Evolutionary conservation across 1,140 invertebrate species (phyloP), one percentile per base, ranked within the genome.

Genomic region (Contarinia nasturtii): DNA sequence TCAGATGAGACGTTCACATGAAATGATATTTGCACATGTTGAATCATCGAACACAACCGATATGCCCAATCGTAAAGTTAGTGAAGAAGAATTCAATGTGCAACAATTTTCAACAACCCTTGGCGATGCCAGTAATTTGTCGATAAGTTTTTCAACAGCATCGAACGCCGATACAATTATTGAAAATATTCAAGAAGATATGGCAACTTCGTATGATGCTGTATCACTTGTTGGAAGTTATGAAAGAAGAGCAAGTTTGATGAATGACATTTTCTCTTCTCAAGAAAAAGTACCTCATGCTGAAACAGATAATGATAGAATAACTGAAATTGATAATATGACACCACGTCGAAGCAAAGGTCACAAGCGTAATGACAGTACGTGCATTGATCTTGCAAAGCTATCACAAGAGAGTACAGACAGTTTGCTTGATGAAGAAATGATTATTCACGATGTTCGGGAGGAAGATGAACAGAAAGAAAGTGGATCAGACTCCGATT

Each of bases 1-100:
- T 21, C 73, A 77, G 53, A 88, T 90, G 85, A 90, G 88, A 59
- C 68, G 86, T 49, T 89, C 85, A 0, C 79, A 83, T 51, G 86
- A 90, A 66, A 89, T 90, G 85, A 82, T 83, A 51, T 89, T 90
- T 60, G 80, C 82, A 57, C 80, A 82, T 4, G 59, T 63, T 17
- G 42, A 49, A 18, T 44, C 44, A 15, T 14, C 50, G n/a, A 10
- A 46, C 0, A 34, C 41, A 1, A 36, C 48, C 1, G 49, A 55
- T 33, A 50, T 53, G n/a, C 4, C 3, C 14, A 15, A 21, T 10
- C 43, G 18, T 19, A 12, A 18, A 43, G 41, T 12, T 43, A 20
- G 15, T 17, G 41, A 12, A 18, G 41, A 43, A 18, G 41, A 43
- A 7, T 43, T 12, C 18, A 43, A 43, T 3, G 10, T 18, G n/a